Base-by-base conservation (phyloP, 2,797 vertebrate genomes). In the Valencia hispanica region DNA sequence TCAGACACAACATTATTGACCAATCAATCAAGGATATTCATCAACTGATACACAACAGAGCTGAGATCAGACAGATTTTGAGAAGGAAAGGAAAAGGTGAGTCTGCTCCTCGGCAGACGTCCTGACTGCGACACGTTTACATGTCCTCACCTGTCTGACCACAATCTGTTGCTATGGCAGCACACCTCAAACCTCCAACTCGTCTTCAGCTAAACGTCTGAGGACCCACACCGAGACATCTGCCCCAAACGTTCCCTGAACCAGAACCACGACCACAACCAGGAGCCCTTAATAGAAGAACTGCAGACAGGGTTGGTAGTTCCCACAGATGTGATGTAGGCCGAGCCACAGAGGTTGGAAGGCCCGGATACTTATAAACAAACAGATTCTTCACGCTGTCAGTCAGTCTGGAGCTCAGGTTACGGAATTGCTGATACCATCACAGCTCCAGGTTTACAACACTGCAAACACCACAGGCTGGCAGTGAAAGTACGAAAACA, bases 401-500 rank as follows among this genome's bases (percentile, higher is more conserved):
- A 66, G 25, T 81, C 68, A 76, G 22, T 73, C 25, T 39, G 48
- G 5, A 72, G 81, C 83, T 93, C 81, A 69, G 63, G 79, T 92
- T 87, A 80, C 90, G 70, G 77, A 43, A 81, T 59, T 82, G 12
- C 75, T 91, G 78, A 80, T 81, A 82, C 79, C 88, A 92, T 87
- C 83, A 93, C 90, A 92, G 36, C 50, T 27, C 45, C 4, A 6
- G 4, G 73, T 80, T 82, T 72, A 79, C 25, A 59, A 79, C 25
- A 59, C 39, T 25, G 8, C 51, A 89, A 79, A 84, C 75, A 86
- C 43, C 72, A 65, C 20, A 22, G 34, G 5, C 32, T 36, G 15
- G 0, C 69, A 39, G 30, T 53, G 32, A 39, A 53, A 70, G 25
- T 34, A 36, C 0, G 45, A 34, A 73, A 73, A 72, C 61, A 39